phyloP scores from a whole-genome alignment of 2,888 invertebrate species.

The Graphium colonna region DNA sequence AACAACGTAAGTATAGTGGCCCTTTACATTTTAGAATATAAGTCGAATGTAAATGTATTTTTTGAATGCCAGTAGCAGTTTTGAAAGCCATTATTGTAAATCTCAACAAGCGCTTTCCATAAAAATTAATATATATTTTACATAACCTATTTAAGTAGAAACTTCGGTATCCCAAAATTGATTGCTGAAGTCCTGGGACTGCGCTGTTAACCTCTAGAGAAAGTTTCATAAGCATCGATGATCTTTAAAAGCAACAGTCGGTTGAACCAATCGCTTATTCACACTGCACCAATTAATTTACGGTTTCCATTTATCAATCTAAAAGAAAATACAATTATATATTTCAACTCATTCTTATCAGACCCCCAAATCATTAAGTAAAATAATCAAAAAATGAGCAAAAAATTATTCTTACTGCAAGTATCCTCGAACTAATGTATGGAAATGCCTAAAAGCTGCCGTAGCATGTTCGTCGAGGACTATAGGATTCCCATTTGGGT shows the following conservation, averaged over 20 bases:
- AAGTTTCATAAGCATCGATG: slow-evolving; percentile 83
- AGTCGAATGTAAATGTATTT: no score
- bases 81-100: no score
- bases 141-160: slow-evolving; percentile 61
- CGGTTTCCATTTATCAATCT: slow-evolving; percentile 82
- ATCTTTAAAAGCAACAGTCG: slow-evolving; percentile 83
- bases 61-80: no score
- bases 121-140: no score
- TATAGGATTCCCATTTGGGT: slow-evolving; percentile 82
- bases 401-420: slow-evolving; percentile 84
- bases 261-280: slow-evolving; percentile 86
- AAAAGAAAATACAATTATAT: no score
- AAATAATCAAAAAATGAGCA: no score
- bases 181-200: slow-evolving; percentile 88
- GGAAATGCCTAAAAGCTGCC: slow-evolving; percentile 87
- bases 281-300: slow-evolving; percentile 72
- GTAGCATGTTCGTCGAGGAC: slow-evolving; percentile 85
- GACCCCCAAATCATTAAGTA: no score
- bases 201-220: slow-evolving; percentile 88
- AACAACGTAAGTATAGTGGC: no score
- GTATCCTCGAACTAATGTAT: slow-evolving; percentile 84
- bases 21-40: no score
- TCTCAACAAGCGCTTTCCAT: no score
- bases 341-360: no score
- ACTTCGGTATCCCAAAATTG: slow-evolving; percentile 86